Base-by-base conservation (phyloP, 2,888 invertebrate species). In the Petrophora chlorosata region DNA sequence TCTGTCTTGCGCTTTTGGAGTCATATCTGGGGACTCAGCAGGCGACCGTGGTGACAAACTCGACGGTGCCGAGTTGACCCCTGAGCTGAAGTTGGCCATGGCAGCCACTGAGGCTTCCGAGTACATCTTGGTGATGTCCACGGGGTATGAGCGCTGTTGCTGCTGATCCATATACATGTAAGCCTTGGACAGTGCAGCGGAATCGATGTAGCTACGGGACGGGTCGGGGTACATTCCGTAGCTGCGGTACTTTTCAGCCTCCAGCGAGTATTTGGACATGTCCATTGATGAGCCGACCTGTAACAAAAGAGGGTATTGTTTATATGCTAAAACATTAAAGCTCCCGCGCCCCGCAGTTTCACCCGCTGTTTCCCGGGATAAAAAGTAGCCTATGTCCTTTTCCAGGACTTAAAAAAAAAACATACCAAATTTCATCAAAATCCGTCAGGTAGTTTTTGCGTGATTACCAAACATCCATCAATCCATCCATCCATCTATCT, bases 171-270 rank as follows among this genome's bases (percentile, higher is more conserved):
- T 94, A 81, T 94, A 95, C 91, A 94, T 93, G 79, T 95, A 95
- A 0, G 94, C 94, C 73, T 95, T 95, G 69, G 94, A 93, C 7
- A 94, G 82, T 4, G 94, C 94, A 1, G 94, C 94, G 0, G 94
- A 93, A 76, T 95, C 95, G 39, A 94, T 85, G 73, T 95, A 95
- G 41, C 93, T 92, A 1, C 94, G 90, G 13, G 94, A 94, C 0
- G 94, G 93, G 62, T 94, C 94, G 0, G 94, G 92, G 70, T 95
- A 95, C 94, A 94, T 94, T 49, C 94, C 93, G 83, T 95, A 95
- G 13, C 93, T 93, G 41, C 95, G 91, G 78, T 95, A 95, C 66
- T 95, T 95, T 65, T 95, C 95, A 0, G 94, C 94, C 61, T 95
- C 95, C 86, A 95, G 92, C 5, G 94, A 94, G 75, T 95, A 95